These are phyloP conservation scores for Crossocerus cetratus DNA, from an alignment of 2,888 invertebrate genomes.

Conservation along the genomic window DNA sequence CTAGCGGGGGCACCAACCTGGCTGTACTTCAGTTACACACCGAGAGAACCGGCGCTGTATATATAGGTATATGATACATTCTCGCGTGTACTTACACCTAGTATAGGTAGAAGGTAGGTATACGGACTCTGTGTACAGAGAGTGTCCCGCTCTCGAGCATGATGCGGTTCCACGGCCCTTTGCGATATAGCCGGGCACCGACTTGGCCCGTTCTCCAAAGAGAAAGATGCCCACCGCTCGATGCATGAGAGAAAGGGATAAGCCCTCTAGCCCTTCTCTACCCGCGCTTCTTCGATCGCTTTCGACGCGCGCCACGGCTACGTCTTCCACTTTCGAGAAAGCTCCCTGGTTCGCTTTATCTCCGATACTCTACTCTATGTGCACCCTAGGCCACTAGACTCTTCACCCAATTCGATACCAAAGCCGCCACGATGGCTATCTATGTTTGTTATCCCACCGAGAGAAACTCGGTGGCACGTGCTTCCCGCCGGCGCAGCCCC, in stretches of 20 bases:
- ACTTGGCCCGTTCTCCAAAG: constrained; percentile 61
- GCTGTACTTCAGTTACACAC: constrained; percentile 75
- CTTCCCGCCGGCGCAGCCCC: not conserved
- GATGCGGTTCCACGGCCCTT: constrained; percentile 66
- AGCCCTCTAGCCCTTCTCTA: constrained; percentile 37
- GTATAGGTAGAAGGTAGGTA: constrained; percentile 59
- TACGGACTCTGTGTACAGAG: constrained; percentile 63
- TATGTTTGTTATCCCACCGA: constrained; percentile 16
- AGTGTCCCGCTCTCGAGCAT: constrained; percentile 67
- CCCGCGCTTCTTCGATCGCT: constrained; percentile 49
- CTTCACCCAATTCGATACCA: too few species aligned
- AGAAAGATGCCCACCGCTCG: constrained; percentile 41
- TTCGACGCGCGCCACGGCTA: constrained; percentile 26
- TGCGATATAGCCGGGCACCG: constrained; percentile 55
- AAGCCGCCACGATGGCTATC: constrained; percentile 14
- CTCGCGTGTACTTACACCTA: constrained; percentile 67
- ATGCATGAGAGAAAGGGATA: constrained; percentile 34
- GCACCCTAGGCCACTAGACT: not conserved
- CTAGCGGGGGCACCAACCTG: constrained; percentile 77
- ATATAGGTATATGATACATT: constrained; percentile 59
- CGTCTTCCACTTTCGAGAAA: constrained; percentile 44
- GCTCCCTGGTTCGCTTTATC: constrained; percentile 39
- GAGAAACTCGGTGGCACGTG: too few species aligned
- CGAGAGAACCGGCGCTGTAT: constrained; percentile 65
- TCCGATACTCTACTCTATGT: not conserved